Percentiles rank a stretch among this genome's conserved stretches.
Evolutionary conservation across 2,888 invertebrate species (phyloP).

Genomic region (Rotaria sp.): DNA sequence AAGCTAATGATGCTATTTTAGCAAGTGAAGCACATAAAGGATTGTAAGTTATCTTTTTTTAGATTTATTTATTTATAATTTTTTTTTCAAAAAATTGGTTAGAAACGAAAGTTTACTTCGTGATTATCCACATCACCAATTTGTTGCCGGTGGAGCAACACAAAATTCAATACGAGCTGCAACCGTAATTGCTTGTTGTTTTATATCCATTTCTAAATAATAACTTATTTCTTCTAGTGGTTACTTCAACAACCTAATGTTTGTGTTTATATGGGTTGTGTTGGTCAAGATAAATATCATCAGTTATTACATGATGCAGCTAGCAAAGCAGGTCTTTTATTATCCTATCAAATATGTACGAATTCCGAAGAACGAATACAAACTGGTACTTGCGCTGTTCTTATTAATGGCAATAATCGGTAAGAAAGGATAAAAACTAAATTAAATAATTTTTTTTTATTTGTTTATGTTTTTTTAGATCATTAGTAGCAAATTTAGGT

Average conservation of each 20-base stretch:
- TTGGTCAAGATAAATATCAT: constrained; percentile 81
- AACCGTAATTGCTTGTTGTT: constrained; percentile 58
- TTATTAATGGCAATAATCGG: constrained; percentile 69
- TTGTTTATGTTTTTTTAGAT: constrained; percentile 59
- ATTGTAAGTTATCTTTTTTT: constrained; percentile 59
- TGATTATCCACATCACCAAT: constrained; percentile 53
- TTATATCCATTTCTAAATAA: not conserved
- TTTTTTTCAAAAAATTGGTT: constrained; percentile 42
- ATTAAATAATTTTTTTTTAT: not conserved
- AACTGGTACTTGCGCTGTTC: constrained; percentile 92
- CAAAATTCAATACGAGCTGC: constrained; percentile 85
- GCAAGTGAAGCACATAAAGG: constrained; percentile 80
- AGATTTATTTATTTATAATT: not conserved
- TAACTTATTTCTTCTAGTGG: constrained; percentile 65
- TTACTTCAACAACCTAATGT: constrained; percentile 71
- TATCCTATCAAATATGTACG: constrained; percentile 69
- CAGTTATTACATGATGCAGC: constrained; percentile 74
- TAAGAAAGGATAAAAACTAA: not conserved
- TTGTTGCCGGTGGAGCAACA: constrained; percentile 87
- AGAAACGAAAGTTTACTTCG: not conserved
- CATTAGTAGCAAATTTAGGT: constrained; percentile 88
- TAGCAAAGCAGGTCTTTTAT: constrained; percentile 71
- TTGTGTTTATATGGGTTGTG: constrained; percentile 83
- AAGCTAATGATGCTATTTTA: constrained; percentile 84
- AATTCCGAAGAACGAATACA: constrained; percentile 60